Evolutionary conservation across 2,888 invertebrate species (phyloP), one percentile per base, ranked within the genome.

Genomic region (Octonoba sinensis): DNA sequence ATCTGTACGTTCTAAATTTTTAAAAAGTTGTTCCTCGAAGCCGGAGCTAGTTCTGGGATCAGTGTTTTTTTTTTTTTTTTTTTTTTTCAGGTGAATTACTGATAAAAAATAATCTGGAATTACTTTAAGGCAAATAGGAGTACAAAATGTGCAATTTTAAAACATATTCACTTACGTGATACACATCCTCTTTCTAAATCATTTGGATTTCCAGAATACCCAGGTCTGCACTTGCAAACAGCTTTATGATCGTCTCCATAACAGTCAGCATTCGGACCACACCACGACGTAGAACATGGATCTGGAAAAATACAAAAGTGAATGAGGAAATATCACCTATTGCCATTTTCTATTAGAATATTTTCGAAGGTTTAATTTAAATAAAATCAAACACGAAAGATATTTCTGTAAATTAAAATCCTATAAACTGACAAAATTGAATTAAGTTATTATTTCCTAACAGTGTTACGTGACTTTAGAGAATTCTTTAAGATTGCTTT

Each of bases 181-280:
- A 59, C 56, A 66, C 84, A 84, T 54, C 86, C 94, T 59, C 71
- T 76, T 49, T 83, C 84, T 24, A 85, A 72, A 62, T 86, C 86
- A 64, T 83, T 83, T 13, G 96, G 94, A 89, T 96, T 94, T 13
- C 96, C 96, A 47, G 96, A 90, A 88, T 93, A 93, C 20, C 95
- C 95, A 79, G 93, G 91, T 57, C 94, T 93, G 87, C 96, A 96
- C 51, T 91, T 91, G 87, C 96, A 96, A 24, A 91, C 94, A 15
- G 95, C 95, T 0, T 93, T 94, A 87, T 96, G 96, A 86, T 94
- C 93, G 85, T 96, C 94, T 0, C 95, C 93, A 89, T 95, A 95
- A 87, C 96, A 96, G 87, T 93, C 93, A 0, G 96, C 94, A 88
- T 96, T 94, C 0, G 92, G 90, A 44, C 95, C 95, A 87, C 96